A percentile compares a stretch with the other conserved stretches of the same genome.
Conservation (phyloP, 1,140 invertebrate species). For the Eumeta japonica region DNA sequence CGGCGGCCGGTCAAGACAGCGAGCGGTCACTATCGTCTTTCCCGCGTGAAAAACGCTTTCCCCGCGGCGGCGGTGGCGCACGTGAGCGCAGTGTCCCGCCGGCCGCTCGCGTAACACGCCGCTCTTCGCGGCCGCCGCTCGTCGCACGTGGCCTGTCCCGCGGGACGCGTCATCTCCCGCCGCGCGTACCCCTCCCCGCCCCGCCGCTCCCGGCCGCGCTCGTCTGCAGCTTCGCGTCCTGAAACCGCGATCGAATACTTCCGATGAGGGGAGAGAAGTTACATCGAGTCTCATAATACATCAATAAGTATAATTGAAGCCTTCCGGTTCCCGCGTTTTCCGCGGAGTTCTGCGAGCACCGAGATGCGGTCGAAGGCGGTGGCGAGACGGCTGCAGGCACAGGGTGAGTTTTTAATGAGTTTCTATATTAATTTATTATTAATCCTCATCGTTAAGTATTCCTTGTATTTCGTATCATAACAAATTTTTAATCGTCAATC, state of each 20-base stretch:
- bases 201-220: conserved; percentile 3
- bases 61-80: conserved; percentile 37
- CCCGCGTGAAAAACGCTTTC: conserved; percentile 55
- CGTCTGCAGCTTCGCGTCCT: no score
- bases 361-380: conserved; percentile 61
- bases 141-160: conserved; percentile 13
- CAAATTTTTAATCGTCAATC: no score
- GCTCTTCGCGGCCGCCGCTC: conserved; percentile 19
- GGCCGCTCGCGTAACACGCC: conserved; percentile 50
- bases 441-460: no score
- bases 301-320: conserved; percentile 35
- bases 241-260: no score
- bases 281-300: no score
- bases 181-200: conserved; percentile 26
- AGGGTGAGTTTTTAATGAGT: conserved; percentile 40
- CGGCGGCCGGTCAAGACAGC: conserved; percentile 39
- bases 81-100: conserved; percentile 52
- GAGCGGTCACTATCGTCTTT: conserved; percentile 44
- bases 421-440: conserved; percentile 1
- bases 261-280: no score
- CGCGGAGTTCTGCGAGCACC: no score
- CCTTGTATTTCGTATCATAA: no score
- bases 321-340: conserved; percentile 25
- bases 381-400: conserved; percentile 54
- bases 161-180: conserved; percentile 26